These are phyloP conservation scores for Cranoglanis bouderius DNA, from an alignment of 2,113 vertebrate genomes.

Conservation along the genomic window DNA sequence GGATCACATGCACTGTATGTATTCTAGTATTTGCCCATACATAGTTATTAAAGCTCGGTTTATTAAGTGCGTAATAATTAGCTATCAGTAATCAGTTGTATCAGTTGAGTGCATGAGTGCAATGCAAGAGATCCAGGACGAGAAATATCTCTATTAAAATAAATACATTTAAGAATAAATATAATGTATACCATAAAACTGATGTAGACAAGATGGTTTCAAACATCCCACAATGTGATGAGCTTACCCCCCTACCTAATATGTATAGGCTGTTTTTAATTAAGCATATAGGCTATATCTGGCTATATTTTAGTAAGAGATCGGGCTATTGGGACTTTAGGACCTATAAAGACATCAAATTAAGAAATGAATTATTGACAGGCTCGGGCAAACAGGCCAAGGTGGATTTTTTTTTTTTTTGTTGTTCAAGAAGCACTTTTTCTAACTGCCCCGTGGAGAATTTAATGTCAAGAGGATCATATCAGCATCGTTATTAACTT, in stretches of 20 bases:
- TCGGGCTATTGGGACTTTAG: constrained; percentile 19
- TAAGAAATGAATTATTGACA: constrained; percentile 89
- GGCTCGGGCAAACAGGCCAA: constrained; percentile 59
- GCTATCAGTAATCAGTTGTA: neutral
- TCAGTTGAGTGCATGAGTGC: neutral
- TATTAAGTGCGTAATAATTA: neutral
- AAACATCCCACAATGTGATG: neutral
- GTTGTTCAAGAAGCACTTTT: constrained; percentile 77
- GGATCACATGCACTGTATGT: neutral
- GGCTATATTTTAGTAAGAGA: constrained; percentile 30
- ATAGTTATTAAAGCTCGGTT: neutral
- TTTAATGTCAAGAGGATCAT: constrained; percentile 83
- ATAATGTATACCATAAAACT: neutral
- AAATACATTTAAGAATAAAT: neutral
- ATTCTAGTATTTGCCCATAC: neutral
- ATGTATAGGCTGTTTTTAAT: constrained; percentile 30
- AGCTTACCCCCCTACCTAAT: neutral
- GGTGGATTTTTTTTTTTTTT: constrained; percentile 71
- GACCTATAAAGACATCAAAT: constrained; percentile 69
- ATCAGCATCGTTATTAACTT: constrained; percentile 91
- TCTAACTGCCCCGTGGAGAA: constrained; percentile 83
- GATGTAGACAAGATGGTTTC: neutral
- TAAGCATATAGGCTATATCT: constrained; percentile 7
- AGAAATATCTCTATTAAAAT: neutral
- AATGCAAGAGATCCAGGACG: neutral